phyloP scores from a whole-genome alignment of 2,113 vertebrate species.

The Heterocephalus glaber region DNA sequence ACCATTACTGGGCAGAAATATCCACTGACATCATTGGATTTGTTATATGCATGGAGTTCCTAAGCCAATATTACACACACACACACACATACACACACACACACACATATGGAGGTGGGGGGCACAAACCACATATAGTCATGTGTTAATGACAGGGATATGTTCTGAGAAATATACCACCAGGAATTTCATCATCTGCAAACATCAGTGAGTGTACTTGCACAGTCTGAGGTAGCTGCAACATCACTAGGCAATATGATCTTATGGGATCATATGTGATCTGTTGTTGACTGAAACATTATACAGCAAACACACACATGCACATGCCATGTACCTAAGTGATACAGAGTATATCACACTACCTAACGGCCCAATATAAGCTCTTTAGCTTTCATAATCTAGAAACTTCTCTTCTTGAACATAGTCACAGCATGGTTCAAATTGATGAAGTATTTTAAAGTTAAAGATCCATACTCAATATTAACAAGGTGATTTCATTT shows the following conservation, averaged over 20 bases:
- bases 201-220: neutral
- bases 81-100: neutral
- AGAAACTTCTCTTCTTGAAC: neutral
- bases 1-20: neutral
- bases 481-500: slow-evolving; percentile 78
- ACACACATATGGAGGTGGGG: no score
- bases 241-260: neutral
- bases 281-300: neutral
- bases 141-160: neutral
- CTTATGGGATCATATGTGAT: neutral
- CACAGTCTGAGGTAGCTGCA: neutral
- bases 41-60: neutral
- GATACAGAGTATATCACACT: neutral
- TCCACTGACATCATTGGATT: neutral
- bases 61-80: neutral
- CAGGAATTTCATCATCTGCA: neutral
- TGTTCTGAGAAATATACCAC: neutral
- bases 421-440: neutral
- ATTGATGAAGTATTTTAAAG: slow-evolving; percentile 30
- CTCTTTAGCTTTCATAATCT: neutral
- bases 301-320: no score
- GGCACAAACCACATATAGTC: neutral
- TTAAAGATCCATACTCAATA: neutral
- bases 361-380: neutral
- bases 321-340: neutral